Base-by-base conservation (phyloP, 2,113 vertebrate species). In the Strigops habroptila region DNA sequence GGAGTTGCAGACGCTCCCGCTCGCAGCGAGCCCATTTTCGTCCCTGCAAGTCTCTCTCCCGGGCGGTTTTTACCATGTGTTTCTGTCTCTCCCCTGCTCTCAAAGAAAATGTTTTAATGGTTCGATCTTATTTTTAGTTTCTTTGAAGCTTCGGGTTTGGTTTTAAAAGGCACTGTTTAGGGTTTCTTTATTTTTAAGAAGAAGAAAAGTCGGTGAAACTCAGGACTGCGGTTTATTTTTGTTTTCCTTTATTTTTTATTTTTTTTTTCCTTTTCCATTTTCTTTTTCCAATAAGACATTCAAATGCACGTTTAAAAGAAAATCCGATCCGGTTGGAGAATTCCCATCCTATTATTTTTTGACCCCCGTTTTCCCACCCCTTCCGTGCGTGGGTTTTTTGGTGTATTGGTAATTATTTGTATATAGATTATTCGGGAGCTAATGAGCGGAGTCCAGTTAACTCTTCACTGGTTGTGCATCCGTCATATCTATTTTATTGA, bases 381-480 rank as follows among this genome's bases (percentile, higher is more conserved):
- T 41, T 92, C 82, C 8, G 51, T 95, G 79, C 83, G 96, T 86
- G 92, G 86, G 65, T 89, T 95, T 97, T 97, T 97, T 96, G 96
- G 97, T 98, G 98, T 98, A 97, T 95, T 97, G 97, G 98, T 98
- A 98, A 97, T 97, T 97, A 97, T 98, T 97, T 98, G 98, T 98
- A 97, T 90, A 98, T 98, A 98, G 98, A 98, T 97, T 97, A 94
- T 96, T 97, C 86, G 97, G 98, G 97, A 98, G 97, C 86, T 95
- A 89, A 96, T 98, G 98, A 98, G 97, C 96, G 95, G 97, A 98
- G 91, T 97, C 97, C 93, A 98, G 98, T 97, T 98, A 97, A 97
- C 97, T 94, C 97, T 96, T 97, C 97, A 96, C 96, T 97, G 97
- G 97, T 98, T 98, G 98, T 98, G 96, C 98, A 98, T 96, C 97